Base-by-base conservation (phyloP, 2,797 vertebrate species). In the Channa striata region DNA sequence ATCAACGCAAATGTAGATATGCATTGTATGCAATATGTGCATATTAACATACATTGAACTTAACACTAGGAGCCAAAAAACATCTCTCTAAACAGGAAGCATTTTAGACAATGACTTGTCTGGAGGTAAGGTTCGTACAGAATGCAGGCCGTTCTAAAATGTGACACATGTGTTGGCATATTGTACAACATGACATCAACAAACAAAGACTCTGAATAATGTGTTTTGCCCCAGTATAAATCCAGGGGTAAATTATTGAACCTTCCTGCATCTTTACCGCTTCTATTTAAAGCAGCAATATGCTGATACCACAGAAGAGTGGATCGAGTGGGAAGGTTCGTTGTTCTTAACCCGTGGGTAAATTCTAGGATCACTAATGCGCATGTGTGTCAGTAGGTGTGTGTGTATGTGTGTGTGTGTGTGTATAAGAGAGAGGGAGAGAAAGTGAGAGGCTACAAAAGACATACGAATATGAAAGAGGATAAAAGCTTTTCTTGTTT, bases 401-500 rank as follows among this genome's bases (percentile, higher is more conserved):
- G 60, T 54, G 30, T 34, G 54, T 62, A 50, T 59, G 56, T 20
- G 21, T 39, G 54, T 60, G 59, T 46, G 56, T 16, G 61, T 7
- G 54, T 7, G 49, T 0, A 20, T 43, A 13, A 57, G 46, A 13
- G 33, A n/a, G 34, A 62, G 52, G 2, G 34, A 52, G 43, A 49
- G 68, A 46, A 21, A 68, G 67, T 59, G 75, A 39, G 81, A 78
- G 77, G 42, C 71, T 75, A 71, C 69, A 79, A 72, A 73, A 86
- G 74, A 85, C 79, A 77, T 67, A 82, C 34, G 63, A 86, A 82
- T 75, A 67, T 76, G 69, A 80, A 78, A 77, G 85, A 62, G 74
- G 80, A 92, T 91, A 91, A 93, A 93, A 91, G 89, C 81, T 87
- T 92, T 89, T 87, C 84, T 91, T 92, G 83, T 93, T 89, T 89